phyloP scores from a whole-genome alignment of 1,140 invertebrate species.

The Rhagoletis zephyria region DNA sequence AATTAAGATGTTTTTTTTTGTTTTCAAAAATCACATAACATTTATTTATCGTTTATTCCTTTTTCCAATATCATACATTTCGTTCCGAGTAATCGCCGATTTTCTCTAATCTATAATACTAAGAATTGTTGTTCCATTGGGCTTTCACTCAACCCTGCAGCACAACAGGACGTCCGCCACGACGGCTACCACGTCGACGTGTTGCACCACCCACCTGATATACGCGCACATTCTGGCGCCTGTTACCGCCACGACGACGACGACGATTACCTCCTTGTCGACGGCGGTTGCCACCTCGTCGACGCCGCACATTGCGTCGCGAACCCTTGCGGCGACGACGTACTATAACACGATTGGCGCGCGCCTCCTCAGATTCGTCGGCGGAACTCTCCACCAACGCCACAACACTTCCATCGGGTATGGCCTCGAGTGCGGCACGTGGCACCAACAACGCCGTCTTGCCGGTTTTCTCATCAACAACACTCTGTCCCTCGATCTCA shows the following conservation, averaged over 20 bases:
- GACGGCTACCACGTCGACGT: constrained; percentile 50
- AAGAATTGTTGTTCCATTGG: background rate
- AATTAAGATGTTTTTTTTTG: background rate
- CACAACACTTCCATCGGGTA: constrained; percentile 69
- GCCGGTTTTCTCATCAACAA: constrained; percentile 69
- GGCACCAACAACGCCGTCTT: constrained; percentile 68
- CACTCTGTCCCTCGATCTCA: constrained; percentile 70
- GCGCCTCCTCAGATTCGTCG: constrained; percentile 59
- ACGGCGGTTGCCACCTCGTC: constrained; percentile 57
- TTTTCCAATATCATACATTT: background rate
- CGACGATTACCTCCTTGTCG: constrained; percentile 59
- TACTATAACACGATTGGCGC: constrained; percentile 69
- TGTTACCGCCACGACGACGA: constrained; percentile 58
- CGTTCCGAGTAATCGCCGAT: background rate
- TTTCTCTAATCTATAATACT: constrained; percentile 12
- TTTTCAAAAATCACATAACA: background rate
- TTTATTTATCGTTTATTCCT: constrained; percentile 4
- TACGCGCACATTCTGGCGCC: constrained; percentile 54
- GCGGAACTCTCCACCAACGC: constrained; percentile 66
- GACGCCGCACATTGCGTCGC: constrained; percentile 61
- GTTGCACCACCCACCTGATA: constrained; percentile 51
- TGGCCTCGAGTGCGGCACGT: constrained; percentile 67
- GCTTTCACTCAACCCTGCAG: constrained; percentile 59
- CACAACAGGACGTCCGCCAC: constrained; percentile 27
- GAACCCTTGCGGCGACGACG: constrained; percentile 64